Base-by-base conservation (phyloP, 1,140 invertebrate genomes). In the Zaprionus kolodkinae region DNA sequence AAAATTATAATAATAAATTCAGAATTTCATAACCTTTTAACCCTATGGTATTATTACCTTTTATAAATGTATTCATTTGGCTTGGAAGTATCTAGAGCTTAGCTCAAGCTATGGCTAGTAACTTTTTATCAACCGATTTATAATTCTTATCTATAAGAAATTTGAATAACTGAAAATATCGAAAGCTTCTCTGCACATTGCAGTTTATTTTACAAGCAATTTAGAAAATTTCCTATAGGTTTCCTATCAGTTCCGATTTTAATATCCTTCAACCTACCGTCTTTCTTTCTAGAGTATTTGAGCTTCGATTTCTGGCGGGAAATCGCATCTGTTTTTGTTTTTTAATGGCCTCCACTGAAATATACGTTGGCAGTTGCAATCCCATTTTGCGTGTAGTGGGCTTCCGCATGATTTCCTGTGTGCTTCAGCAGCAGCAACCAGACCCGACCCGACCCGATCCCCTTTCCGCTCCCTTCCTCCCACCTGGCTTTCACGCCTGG, bases 321-420 rank as follows among this genome's bases (percentile, higher is more conserved):
- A 40, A 13, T 25, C 13, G 17, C 27, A 6, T 17, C 11, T 55
- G 17, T 40, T 65, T 55, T 30, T 17, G 17, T 57, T 57, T 63
- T 63, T 15, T 48, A 43, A 66, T 82, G 48, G 54, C 61, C 76
- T 55, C 48, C 56, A 25, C 67, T 67, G 38, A 75, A 87, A 87
- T 86, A 79, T 82, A 79, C 73, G 83, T 57, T 87, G 79, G 70
- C 77, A 79, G 66, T 59, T 76, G 64, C 50, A 87, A 87, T 87
- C 77, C 83, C 61, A 52, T 77, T 87, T 87, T 87, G 67, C 79
- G 50, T 87, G 83, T 87, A 64, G 50, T 52, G 66, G 78, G 81
- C 68, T 82, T 82, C 55, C 69, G 64, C 61, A 74, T 71, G 72
- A 77, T 77, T 82, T 79, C 63, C 79, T 72, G 62, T 73, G 70